Conservation (phyloP, 2,113 vertebrate species). For the Melanocharis versteri region DNA sequence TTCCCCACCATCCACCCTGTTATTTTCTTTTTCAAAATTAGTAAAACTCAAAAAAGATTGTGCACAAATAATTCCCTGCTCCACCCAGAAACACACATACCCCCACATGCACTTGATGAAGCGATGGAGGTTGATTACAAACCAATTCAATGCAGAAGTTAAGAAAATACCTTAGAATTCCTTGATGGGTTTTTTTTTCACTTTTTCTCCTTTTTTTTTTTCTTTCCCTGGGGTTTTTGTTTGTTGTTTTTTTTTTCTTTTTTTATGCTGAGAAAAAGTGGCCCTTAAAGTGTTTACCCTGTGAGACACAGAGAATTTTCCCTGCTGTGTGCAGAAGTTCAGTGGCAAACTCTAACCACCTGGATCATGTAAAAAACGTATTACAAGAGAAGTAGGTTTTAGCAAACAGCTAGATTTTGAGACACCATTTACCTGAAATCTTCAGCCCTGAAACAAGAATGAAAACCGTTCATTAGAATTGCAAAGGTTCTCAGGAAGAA, state of each 20-base stretch:
- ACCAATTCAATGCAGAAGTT: not conserved
- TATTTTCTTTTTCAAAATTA: not conserved
- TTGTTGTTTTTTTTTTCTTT: not conserved
- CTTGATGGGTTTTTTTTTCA: not conserved
- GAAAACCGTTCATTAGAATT: not conserved
- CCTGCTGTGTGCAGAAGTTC: not conserved
- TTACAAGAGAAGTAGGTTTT: not conserved
- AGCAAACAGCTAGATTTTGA: not conserved
- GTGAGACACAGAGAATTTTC: not conserved
- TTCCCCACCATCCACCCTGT: no score
- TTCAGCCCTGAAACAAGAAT: not conserved
- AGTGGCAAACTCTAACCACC: not conserved
- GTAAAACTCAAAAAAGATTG: not conserved
- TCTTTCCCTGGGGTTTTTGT: accelerated
- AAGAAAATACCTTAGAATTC: not conserved
- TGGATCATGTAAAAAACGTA: not conserved
- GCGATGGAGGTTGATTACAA: not conserved
- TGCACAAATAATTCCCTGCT: not conserved
- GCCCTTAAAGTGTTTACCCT: not conserved
- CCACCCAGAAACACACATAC: not conserved
- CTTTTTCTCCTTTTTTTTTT: not conserved
- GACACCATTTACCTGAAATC: not conserved
- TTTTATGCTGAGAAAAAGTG: not conserved
- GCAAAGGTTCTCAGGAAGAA: not conserved
- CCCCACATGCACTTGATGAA: not conserved